Evolutionary conservation across 2,797 vertebrate species (phyloP).

Genomic region (Neoniphon sammara): DNA sequence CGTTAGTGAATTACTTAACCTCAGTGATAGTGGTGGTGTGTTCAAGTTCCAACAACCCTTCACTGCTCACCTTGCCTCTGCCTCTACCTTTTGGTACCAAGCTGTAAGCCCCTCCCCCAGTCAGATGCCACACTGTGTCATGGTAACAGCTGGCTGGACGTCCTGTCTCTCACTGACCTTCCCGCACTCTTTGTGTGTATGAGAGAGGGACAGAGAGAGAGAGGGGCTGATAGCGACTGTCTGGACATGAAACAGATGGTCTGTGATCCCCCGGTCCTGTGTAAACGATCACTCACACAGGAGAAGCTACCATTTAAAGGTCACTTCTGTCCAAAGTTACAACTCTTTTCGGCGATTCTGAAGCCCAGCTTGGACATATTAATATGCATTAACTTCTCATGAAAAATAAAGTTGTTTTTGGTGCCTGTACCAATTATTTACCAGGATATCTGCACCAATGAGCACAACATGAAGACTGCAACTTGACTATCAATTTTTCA

Average conservation of each 20-base stretch:
- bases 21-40: neutral
- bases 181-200: conserved; percentile 8
- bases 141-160: conserved; percentile 43
- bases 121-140: conserved; percentile 1
- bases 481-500: no score
- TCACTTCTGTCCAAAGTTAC: conserved; percentile 20
- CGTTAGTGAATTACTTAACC: no score
- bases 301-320: conserved; percentile 40
- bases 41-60: neutral
- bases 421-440: no score
- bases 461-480: no score
- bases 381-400: no score
- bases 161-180: conserved; percentile 53
- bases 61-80: conserved; percentile 7
- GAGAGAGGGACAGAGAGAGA: conserved; percentile 6
- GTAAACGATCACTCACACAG: conserved; percentile 26
- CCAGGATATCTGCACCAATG: no score
- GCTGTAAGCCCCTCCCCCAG: conserved; percentile 9
- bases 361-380: neutral
- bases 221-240: neutral
- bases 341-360: neutral
- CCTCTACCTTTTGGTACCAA: conserved; percentile 37
- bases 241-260: conserved; percentile 40
- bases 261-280: conserved; percentile 31
- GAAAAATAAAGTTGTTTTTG: no score